A percentile compares a stretch with the other conserved stretches of the same genome.
phyloP scores from a whole-genome alignment of 1,140 invertebrate genomes.

The Drosophila orosa region DNA sequence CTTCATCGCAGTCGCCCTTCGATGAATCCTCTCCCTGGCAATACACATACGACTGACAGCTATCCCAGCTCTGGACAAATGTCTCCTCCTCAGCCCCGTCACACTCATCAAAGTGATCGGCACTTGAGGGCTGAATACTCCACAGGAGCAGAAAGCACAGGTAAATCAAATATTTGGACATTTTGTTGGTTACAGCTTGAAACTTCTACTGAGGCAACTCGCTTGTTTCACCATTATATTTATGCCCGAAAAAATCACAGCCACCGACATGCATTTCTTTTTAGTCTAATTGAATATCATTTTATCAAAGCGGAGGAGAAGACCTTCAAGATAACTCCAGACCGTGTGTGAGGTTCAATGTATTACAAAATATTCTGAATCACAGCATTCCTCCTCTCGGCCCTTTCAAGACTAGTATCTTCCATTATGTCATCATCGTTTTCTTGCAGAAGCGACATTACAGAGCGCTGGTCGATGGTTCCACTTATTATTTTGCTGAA shows the following conservation, averaged over 20 bases:
- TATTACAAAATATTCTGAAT: constrained; percentile 55
- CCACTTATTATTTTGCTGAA: constrained; percentile 54
- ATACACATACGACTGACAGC: constrained; percentile 72
- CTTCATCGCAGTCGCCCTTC: constrained; percentile 63
- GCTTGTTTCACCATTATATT: constrained; percentile 36
- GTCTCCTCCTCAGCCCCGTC: constrained; percentile 37
- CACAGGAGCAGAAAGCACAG: constrained; percentile 28
- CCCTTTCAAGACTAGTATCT: constrained; percentile 20
- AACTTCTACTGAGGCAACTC: constrained; percentile 50
- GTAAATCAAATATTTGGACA: constrained; percentile 49
- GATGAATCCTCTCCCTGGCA: constrained; percentile 71
- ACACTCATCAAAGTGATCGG: constrained; percentile 67
- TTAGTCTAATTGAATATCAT: constrained; percentile 65
- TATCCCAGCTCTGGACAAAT: constrained; percentile 68
- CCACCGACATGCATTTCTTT: constrained; percentile 69
- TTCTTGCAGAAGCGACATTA: constrained; percentile 55
- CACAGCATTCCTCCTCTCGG: constrained; percentile 26
- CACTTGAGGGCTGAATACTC: constrained; percentile 10
- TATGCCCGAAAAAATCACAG: constrained; percentile 44
- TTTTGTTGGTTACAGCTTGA: constrained; percentile 31
- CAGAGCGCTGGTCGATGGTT: constrained; percentile 52
- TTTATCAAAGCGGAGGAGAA: constrained; percentile 46
- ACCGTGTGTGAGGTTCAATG: constrained; percentile 20
- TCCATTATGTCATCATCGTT: constrained; percentile 71
- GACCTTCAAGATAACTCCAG: constrained; percentile 48